These are phyloP conservation scores for Lithosia quadra DNA, from an alignment of 2,888 invertebrate species.

Conservation along the genomic window DNA sequence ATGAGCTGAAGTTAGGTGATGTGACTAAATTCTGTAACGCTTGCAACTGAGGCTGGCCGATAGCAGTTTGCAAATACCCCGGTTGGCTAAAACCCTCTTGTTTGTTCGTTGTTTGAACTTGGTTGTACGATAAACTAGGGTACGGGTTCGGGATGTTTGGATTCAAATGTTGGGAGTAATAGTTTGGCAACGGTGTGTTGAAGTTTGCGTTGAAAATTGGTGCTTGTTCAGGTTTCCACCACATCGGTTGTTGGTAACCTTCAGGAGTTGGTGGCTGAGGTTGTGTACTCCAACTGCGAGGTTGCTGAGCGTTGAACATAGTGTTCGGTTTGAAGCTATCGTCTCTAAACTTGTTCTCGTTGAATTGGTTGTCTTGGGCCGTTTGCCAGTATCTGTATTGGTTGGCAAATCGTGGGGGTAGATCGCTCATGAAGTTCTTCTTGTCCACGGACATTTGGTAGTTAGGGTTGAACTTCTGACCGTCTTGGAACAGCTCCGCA, in stretches of 20 bases:
- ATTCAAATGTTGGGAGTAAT: constrained; percentile 63
- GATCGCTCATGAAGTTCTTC: constrained; percentile 78
- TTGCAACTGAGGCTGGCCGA: constrained; percentile 73
- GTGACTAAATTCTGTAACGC: constrained; percentile 70
- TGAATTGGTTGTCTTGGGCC: constrained; percentile 72
- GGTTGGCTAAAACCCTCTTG: constrained; percentile 57
- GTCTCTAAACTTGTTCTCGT: constrained; percentile 78
- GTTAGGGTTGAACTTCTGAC: constrained; percentile 72
- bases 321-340: constrained; percentile 64
- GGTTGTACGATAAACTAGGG: constrained; percentile 59
- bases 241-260: constrained; percentile 62
- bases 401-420: constrained; percentile 82
- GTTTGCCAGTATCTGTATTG: constrained; percentile 81
- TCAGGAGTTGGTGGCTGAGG: constrained; percentile 52
- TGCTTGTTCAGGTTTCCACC: constrained; percentile 76
- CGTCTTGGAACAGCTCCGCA: constrained; percentile 75
- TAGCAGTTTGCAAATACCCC: constrained; percentile 64
- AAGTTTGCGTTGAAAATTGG: constrained; percentile 63
- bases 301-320: constrained; percentile 54
- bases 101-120: constrained; percentile 58
- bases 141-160: constrained; percentile 65
- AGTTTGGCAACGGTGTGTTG: constrained; percentile 60
- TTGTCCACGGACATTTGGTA: constrained; percentile 80
- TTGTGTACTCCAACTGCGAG: constrained; percentile 57
- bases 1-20: constrained; percentile 74